Conservation (phyloP, 2,113 vertebrate genomes). For the Aegithalos caudatus region DNA sequence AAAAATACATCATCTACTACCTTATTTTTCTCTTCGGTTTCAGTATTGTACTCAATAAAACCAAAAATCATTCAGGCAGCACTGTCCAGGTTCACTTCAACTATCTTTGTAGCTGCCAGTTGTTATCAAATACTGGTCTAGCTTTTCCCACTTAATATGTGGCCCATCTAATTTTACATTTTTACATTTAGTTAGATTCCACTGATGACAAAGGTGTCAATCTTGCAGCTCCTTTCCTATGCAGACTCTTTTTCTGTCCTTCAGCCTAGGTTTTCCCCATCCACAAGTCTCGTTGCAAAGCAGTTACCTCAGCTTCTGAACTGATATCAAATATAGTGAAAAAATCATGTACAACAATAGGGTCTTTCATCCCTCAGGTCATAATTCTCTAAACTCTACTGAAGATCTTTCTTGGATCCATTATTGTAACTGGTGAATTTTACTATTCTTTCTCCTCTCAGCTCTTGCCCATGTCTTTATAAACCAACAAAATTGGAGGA, state of each 20-base stretch:
- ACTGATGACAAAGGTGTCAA: neutral
- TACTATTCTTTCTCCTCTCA: neutral
- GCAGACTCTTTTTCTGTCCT: neutral
- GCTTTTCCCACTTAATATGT: neutral
- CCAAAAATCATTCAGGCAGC: neutral
- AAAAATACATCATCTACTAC: neutral
- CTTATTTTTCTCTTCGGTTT: neutral
- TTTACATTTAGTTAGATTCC: neutral
- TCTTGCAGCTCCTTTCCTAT: neutral
- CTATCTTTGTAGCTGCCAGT: neutral
- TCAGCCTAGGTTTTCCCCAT: neutral
- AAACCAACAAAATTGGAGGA: accelerated
- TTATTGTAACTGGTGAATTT: neutral
- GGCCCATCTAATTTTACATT: neutral
- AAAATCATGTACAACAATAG: neutral
- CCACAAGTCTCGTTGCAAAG: neutral
- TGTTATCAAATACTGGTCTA: neutral
- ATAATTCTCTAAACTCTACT: neutral
- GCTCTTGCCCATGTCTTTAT: neutral
- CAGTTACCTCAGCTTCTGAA: neutral
- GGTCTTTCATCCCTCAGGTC: neutral
- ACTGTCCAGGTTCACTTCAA: neutral
- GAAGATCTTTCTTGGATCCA: neutral
- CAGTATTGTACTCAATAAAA: neutral
- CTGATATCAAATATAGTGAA: neutral